phyloP scores from a whole-genome alignment of 2,113 vertebrate species.

The Mormyrus lacerda region DNA sequence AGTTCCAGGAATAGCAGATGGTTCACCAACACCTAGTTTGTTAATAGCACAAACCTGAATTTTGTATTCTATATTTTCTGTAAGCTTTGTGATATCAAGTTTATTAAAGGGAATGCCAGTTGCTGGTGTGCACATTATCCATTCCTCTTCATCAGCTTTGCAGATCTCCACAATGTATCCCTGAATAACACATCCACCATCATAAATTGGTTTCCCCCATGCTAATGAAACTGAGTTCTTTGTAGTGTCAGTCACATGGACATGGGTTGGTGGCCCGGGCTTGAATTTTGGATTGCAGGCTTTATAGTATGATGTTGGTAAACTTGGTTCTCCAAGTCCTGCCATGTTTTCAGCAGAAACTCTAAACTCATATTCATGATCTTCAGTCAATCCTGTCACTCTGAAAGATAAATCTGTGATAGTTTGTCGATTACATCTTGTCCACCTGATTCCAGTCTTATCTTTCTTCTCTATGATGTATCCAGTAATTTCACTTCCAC shows the following conservation, averaged over 20 bases:
- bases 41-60: conserved; percentile 76
- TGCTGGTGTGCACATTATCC: conserved; percentile 74
- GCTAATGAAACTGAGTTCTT: conserved; percentile 66
- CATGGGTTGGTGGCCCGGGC: conserved; percentile 73
- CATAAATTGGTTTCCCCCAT: conserved; percentile 81
- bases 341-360: conserved; percentile 82
- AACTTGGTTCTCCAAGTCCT: conserved; percentile 72
- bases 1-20: conserved; percentile 66
- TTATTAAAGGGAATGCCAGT: conserved; percentile 68
- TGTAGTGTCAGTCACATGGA: conserved; percentile 69
- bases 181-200: conserved; percentile 74
- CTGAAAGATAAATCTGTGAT: conserved; percentile 76
- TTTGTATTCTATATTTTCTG: conserved; percentile 76
- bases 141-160: conserved; percentile 81
- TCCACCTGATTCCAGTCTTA: conserved; percentile 73
- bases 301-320: conserved; percentile 71
- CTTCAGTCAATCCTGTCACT: conserved; percentile 74
- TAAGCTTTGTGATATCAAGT: conserved; percentile 75
- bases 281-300: conserved; percentile 79
- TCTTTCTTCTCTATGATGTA: conserved; percentile 81
- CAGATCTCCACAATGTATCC: conserved; percentile 77
- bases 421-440: conserved; percentile 75
- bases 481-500: conserved; percentile 75
- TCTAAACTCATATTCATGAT: conserved; percentile 82
- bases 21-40: conserved; percentile 75